Percentiles rank a stretch among this genome's conserved stretches.
These are phyloP conservation scores for Papilio protenor DNA, from an alignment of 2,888 invertebrate genomes.

Conservation along the genomic window DNA sequence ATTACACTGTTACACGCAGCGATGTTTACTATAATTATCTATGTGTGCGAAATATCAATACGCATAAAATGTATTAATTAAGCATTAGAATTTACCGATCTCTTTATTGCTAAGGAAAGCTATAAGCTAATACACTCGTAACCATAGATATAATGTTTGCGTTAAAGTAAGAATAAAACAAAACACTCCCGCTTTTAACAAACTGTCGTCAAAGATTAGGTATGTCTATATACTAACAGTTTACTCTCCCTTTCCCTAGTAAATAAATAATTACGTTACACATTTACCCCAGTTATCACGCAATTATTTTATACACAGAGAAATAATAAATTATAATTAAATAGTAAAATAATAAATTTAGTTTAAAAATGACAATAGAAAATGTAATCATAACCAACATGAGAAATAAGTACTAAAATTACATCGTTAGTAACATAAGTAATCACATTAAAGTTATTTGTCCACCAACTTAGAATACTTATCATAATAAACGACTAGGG, in stretches of 20 bases:
- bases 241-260: too few species aligned
- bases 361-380: not conserved
- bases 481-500: slow-evolving; percentile 24
- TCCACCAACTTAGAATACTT: slow-evolving; percentile 23
- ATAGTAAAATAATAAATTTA: too few species aligned
- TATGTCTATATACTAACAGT: too few species aligned
- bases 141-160: not conserved
- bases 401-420: not conserved
- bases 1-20: slow-evolving; percentile 29
- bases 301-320: too few species aligned
- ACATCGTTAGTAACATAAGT: slow-evolving; percentile 4
- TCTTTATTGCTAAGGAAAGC: not conserved
- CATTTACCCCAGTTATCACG: too few species aligned
- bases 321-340: too few species aligned
- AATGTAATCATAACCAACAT: not conserved
- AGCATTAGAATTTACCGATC: not conserved
- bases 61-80: not conserved
- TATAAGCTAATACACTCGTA: not conserved
- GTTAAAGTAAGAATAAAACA: not conserved
- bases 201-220: not conserved
- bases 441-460: slow-evolving; percentile 26
- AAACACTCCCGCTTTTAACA: not conserved
- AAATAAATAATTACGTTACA: too few species aligned
- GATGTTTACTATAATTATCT: not conserved
- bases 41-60: not conserved